Evolutionary conservation across 2,113 vertebrate species (phyloP).

Genomic region (Pao palembangensis): DNA sequence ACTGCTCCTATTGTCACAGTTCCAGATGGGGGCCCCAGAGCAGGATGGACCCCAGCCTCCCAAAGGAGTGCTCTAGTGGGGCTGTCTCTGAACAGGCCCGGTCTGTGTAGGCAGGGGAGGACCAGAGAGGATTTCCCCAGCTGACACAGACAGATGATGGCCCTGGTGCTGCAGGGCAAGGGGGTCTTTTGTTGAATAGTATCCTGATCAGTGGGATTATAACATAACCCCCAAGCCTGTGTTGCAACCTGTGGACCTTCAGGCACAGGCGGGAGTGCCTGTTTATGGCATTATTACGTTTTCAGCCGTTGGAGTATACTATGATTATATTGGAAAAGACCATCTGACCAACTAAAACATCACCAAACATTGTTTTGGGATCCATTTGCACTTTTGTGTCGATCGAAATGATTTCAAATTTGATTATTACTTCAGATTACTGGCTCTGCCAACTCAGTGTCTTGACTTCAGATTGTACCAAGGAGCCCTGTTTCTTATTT

Average conservation of each 20-base stretch:
- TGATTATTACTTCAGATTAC: no score
- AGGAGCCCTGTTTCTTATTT: conserved; percentile 30
- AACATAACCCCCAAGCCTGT: conserved; percentile 18
- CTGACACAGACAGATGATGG: conserved; percentile 48
- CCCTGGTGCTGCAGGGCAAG: conserved; percentile 28
- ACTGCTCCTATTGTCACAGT: conserved; percentile 60
- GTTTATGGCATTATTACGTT: no score
- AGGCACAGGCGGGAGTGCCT: conserved; percentile 1
- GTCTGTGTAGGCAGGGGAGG: conserved; percentile 44
- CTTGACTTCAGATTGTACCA: conserved; percentile 5
- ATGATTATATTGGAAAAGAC: no score
- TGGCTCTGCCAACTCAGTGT: not conserved
- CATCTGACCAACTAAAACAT: no score
- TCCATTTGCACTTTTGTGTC: no score
- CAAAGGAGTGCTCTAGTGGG: conserved; percentile 51
- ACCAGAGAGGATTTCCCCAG: conserved; percentile 63
- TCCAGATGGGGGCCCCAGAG: conserved; percentile 53
- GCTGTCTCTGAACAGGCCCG: conserved; percentile 36
- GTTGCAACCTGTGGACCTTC: conserved; percentile 22
- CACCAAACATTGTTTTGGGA: no score
- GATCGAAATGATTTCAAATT: no score
- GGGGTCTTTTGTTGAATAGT: conserved; percentile 28
- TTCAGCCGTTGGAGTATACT: no score
- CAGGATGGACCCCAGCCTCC: conserved; percentile 65
- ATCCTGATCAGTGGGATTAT: conserved; percentile 35